Base-by-base conservation (phyloP, 2,797 vertebrate genomes). In the Halcyon chelicuti region DNA sequence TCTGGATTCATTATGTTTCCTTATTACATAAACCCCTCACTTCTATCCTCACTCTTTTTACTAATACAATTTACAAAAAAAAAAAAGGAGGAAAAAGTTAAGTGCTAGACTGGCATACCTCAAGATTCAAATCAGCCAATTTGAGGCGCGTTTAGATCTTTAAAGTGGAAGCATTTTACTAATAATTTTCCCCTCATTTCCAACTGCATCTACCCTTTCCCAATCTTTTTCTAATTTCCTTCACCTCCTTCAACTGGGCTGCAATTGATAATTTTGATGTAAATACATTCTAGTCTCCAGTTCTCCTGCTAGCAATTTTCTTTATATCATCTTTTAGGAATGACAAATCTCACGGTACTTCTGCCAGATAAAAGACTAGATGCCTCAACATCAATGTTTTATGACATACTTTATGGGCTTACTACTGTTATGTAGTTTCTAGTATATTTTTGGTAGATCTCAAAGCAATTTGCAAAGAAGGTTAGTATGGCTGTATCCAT, bases 401-500 rank as follows among this genome's bases (percentile, higher is more conserved):
- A 13, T 11, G 16, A 12, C 47, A 55, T 26, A 39, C 8, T 35
- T 63, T 6, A 21, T 12, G 35, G 23, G 19, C 9, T 15, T 65
- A 23, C 14, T 55, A 22, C 22, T 39, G 12, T 0, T 2, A 4
- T 4, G 26, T 6, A 8, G 7, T 31, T 76, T 74, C 14, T 17
- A 17, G 44, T 3, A 8, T 26, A 22, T 22, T 79, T 91, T 39
- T 71, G 19, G 29, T 51, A 72, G 29, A 42, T 29, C 33, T 54
- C 42, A 77, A 83, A 79, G 29, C 29, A 52, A 15, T 65, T 77
- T 61, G 10, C 22, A 31, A 26, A 62, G 44, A 60, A 44, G 3
- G 14, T 31, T 29, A 55, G 31, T 1, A 1, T 0, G 0, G 7
- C 18, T 49, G 39, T 26, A 8, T 14, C 29, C 46, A 16, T 83